These are phyloP conservation scores for Synanthedon tipuliformis DNA, from an alignment of 2,888 invertebrate species.

Conservation along the genomic window DNA sequence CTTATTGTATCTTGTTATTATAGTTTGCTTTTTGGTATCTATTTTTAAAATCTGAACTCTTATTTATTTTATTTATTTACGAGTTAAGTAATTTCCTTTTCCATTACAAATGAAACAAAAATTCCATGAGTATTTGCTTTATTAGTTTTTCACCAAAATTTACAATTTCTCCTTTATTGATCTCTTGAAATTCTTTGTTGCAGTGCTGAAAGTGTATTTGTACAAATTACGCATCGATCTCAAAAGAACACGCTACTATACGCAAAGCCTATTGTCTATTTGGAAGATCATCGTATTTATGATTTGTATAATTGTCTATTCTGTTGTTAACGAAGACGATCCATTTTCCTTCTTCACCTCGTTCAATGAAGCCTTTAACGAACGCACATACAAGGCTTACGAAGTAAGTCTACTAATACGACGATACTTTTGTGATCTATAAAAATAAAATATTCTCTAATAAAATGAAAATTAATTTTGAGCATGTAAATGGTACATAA, in stretches of 20 bases:
- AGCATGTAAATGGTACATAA: no score
- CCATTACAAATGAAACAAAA: no score
- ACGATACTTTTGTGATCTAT: background rate
- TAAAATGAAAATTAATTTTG: no score
- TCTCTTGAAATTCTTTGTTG: slow-evolving; percentile 9
- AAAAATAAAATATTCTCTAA: no score
- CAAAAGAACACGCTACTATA: slow-evolving; percentile 77
- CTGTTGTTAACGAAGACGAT: slow-evolving; percentile 52
- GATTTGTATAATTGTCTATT: slow-evolving; percentile 70
- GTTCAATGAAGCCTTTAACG: slow-evolving; percentile 54
- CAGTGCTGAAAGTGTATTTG: slow-evolving; percentile 44
- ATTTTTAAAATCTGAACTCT: no score
- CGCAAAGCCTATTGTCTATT: slow-evolving; percentile 78
- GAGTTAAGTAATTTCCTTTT: no score
- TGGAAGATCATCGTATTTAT: slow-evolving; percentile 84
- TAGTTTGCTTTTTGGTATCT: no score
- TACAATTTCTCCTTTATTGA: background rate
- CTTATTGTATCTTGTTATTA: no score
- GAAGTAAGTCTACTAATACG: slow-evolving; percentile 67
- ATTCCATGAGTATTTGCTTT: background rate
- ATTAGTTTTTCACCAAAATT: slow-evolving; percentile 3
- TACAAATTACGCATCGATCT: slow-evolving; percentile 63
- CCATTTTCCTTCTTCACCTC: slow-evolving; percentile 59
- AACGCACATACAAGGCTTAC: slow-evolving; percentile 61
- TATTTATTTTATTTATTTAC: no score